Conservation (phyloP, 2,113 vertebrate species). For the Psittacus erithacus region DNA sequence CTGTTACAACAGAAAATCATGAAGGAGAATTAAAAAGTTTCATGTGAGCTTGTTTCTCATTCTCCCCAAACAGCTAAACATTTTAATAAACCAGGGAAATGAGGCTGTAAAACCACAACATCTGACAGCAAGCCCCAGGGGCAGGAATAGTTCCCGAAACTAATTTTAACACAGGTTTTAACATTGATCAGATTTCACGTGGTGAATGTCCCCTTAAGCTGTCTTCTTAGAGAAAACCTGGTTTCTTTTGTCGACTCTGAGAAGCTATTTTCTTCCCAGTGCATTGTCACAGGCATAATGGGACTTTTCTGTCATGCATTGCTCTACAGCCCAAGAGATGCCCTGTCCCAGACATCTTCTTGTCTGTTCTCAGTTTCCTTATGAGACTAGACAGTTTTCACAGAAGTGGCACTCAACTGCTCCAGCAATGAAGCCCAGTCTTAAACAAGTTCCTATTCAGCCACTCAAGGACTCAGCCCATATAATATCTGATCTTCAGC, state of each 20-base stretch:
- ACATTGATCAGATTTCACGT: conserved; percentile 56
- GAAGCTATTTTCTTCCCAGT: conserved; percentile 24
- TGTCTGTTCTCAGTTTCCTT: neutral
- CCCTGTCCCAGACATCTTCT: conserved; percentile 23
- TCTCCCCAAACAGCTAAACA: conserved; percentile 45
- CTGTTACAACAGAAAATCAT: conserved; percentile 2
- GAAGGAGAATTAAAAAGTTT: conserved; percentile 34
- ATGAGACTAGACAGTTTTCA: neutral
- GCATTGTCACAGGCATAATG: conserved; percentile 16
- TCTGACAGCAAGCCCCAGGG: conserved; percentile 52
- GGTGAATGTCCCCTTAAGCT: conserved; percentile 45
- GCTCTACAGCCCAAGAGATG: neutral
- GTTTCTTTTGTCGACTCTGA: conserved; percentile 16
- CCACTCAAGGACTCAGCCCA: neutral
- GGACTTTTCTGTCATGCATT: neutral
- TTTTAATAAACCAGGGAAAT: conserved; percentile 59
- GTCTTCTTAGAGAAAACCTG: conserved; percentile 43
- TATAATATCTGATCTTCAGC: conserved; percentile 8
- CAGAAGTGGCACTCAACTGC: neutral
- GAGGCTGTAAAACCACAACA: conserved; percentile 42
- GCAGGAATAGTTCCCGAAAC: conserved; percentile 45
- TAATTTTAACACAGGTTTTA: conserved; percentile 65
- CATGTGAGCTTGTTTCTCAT: conserved; percentile 15
- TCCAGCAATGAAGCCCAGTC: neutral
- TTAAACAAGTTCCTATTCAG: neutral